A percentile compares a stretch with the other conserved stretches of the same genome.
These are phyloP conservation scores for Lamproptera curius DNA, from an alignment of 2,888 invertebrate genomes.

Conservation along the genomic window DNA sequence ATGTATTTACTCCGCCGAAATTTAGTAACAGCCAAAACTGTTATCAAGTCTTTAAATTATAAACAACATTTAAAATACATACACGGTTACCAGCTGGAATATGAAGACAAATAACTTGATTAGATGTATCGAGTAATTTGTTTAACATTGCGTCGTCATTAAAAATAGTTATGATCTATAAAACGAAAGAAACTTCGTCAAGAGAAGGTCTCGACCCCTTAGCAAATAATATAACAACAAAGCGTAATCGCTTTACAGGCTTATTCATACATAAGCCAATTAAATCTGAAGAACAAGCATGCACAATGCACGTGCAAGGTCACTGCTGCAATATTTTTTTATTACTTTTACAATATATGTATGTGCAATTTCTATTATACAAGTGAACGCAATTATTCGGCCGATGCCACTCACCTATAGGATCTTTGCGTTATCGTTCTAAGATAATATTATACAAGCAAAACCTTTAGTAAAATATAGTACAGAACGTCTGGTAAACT, in stretches of 20 bases:
- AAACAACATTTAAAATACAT: no score
- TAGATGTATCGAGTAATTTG: no score
- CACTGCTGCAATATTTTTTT: constrained; percentile 15
- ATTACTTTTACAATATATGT: constrained; percentile 13
- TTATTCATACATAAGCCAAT: constrained; percentile 22
- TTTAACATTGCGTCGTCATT: no score
- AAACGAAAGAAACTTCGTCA: neutral
- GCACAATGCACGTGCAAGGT: constrained; percentile 20
- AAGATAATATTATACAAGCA: neutral
- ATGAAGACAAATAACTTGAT: no score
- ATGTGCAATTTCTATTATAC: no score
- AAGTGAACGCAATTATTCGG: no score
- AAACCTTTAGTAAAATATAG: neutral
- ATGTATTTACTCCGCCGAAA: no score
- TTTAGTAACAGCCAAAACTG: no score
- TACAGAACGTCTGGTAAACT: neutral
- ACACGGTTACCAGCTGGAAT: no score
- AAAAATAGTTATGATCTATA: neutral
- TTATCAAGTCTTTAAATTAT: no score
- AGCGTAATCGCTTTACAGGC: constrained; percentile 17
- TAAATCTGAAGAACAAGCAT: constrained; percentile 20
- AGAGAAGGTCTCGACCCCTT: constrained; percentile 8
- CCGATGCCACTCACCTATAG: no score
- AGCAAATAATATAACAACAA: constrained; percentile 13
- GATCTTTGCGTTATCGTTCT: no score